A percentile compares a stretch with the other conserved stretches of the same genome.
These are phyloP conservation scores for Papilio demoleus DNA, from an alignment of 2,888 invertebrate genomes.

Conservation along the genomic window DNA sequence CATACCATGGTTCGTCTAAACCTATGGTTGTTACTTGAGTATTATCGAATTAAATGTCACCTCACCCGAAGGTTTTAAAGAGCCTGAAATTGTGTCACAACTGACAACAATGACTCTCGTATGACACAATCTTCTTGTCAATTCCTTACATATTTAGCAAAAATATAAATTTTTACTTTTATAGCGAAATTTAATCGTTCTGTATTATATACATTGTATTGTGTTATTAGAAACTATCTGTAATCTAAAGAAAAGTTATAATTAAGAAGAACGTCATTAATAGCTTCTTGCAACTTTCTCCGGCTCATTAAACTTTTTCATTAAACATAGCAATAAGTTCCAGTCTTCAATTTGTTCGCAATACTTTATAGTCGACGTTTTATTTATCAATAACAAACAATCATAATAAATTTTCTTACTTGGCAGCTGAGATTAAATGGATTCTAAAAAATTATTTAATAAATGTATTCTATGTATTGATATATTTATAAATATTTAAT, in stretches of 20 bases:
- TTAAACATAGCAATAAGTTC: slow-evolving; percentile 28
- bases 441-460: no score
- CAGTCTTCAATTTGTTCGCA: slow-evolving; percentile 9
- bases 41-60: not conserved
- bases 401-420: not conserved
- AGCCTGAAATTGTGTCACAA: not conserved
- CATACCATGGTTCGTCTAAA: not conserved
- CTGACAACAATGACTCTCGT: not conserved
- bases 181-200: not conserved
- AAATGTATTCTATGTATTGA: not conserved
- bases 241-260: slow-evolving; percentile 26
- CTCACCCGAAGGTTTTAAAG: no score
- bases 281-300: slow-evolving; percentile 31
- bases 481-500: not conserved
- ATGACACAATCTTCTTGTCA: not conserved
- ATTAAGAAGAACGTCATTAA: slow-evolving; percentile 30
- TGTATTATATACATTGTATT: not conserved
- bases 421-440: no score
- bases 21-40: not conserved
- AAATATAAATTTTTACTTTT: not conserved
- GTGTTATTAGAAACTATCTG: slow-evolving; percentile 10
- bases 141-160: not conserved
- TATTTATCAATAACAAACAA: slow-evolving; percentile 13
- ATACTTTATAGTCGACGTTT: slow-evolving; percentile 6
- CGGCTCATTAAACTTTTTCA: slow-evolving; percentile 33